These are phyloP conservation scores for Thymelicus acteon DNA, from an alignment of 2,888 invertebrate species.

Conservation along the genomic window DNA sequence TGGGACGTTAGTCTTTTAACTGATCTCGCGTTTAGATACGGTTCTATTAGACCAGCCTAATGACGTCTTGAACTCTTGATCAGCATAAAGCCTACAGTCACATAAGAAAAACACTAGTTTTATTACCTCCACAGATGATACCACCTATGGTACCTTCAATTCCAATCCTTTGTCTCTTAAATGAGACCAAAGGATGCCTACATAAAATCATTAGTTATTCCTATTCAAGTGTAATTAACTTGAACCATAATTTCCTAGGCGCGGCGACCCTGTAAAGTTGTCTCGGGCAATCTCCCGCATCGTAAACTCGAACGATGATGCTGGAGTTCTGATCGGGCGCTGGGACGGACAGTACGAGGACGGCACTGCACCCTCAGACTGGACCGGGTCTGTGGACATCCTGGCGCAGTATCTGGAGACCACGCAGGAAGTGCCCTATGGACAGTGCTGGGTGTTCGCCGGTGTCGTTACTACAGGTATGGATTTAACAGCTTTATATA, in stretches of 20 bases:
- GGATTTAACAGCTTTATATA: conserved; percentile 39
- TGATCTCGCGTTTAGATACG: no score
- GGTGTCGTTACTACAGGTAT: conserved; percentile 92
- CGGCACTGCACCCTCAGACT: conserved; percentile 90
- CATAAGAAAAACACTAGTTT: no score
- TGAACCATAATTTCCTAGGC: conserved; percentile 53
- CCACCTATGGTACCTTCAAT: no score
- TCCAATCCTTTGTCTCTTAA: no score
- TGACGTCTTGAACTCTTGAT: no score
- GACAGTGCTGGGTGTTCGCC: conserved; percentile 96
- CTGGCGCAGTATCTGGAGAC: conserved; percentile 88
- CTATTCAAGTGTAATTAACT: no score
- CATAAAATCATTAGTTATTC: no score
- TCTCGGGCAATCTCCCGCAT: conserved; percentile 89
- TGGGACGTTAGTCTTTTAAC: no score
- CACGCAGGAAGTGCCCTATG: conserved; percentile 89
- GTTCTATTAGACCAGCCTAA: no score
- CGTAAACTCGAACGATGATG: conserved; percentile 90
- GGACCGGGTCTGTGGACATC: conserved; percentile 93
- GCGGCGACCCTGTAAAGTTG: conserved; percentile 89
- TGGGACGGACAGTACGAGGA: conserved; percentile 91
- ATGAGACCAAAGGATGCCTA: no score
- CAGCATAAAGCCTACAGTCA: no score
- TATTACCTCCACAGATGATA: no score
- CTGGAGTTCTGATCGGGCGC: conserved; percentile 88